A percentile compares a stretch with the other conserved stretches of the same genome.
phyloP scores from a whole-genome alignment of 2,113 vertebrate genomes.

The Patagioenas fasciata region DNA sequence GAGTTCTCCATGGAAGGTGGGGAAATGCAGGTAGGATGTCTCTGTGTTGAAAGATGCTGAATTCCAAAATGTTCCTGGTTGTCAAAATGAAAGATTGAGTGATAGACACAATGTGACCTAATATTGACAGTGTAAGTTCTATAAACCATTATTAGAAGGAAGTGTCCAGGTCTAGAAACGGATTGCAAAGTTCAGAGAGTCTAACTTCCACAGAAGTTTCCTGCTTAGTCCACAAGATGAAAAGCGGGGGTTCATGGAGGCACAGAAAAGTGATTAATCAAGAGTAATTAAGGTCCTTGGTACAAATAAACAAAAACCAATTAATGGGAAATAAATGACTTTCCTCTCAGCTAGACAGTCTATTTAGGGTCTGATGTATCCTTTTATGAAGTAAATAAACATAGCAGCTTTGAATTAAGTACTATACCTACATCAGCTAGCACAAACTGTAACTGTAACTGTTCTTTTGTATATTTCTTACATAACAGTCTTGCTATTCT shows the following conservation, averaged over 20 bases:
- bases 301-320: not conserved
- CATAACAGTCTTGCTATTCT: not conserved
- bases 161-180: not conserved
- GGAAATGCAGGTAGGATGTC: slow-evolving; percentile 94
- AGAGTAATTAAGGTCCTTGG: not conserved
- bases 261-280: not conserved
- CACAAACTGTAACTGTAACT: not conserved
- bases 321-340: not conserved
- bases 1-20: slow-evolving; percentile 93
- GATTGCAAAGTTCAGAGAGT: not conserved
- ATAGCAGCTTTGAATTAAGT: not conserved
- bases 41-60: slow-evolving; percentile 93
- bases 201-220: not conserved
- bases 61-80: slow-evolving; percentile 92
- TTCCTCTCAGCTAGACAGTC: not conserved
- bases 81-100: not conserved
- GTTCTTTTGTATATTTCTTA: not conserved
- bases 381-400: not conserved
- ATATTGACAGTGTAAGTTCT: not conserved
- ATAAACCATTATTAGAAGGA: rapidly evolving
- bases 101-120: not conserved
- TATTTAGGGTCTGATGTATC: rapidly evolving
- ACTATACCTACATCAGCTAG: not conserved
- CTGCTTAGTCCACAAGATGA: not conserved
- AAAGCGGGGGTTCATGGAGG: not conserved